phyloP scores from a whole-genome alignment of 2,888 invertebrate genomes.

The Athripsodes cinereus region DNA sequence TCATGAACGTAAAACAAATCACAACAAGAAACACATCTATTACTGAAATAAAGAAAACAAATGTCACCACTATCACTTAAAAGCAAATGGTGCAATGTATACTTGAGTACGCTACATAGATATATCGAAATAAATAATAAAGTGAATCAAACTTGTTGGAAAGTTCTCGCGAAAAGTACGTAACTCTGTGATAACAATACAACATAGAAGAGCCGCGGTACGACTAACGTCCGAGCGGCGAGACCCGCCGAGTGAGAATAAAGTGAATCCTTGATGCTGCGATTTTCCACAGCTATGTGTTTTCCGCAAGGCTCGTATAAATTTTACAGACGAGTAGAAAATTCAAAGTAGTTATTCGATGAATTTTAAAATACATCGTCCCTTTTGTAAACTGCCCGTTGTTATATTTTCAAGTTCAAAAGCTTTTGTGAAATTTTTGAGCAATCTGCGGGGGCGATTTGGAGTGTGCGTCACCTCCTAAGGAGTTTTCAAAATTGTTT shows the following conservation, averaged over 20 bases:
- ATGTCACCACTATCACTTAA: no score
- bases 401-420: background rate
- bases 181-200: background rate
- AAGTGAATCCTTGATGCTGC: constrained; percentile 6
- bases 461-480: constrained; percentile 3
- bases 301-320: background rate
- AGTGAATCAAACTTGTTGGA: background rate
- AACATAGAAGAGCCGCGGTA: background rate
- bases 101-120: no score
- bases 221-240: constrained; percentile 17
- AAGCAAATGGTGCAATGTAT: no score
- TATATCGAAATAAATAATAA: no score
- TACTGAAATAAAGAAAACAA: no score
- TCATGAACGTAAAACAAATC: no score
- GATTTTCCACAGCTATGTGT: background rate
- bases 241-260: constrained; percentile 17
- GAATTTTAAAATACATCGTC: background rate
- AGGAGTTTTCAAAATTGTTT: background rate
- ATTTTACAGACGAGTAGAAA: background rate
- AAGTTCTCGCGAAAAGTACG: background rate
- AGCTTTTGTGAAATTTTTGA: background rate
- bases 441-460: constrained; percentile 7
- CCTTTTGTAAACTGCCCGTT: background rate
- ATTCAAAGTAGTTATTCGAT: no score
- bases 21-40: no score